These are phyloP conservation scores for Deroplatys truncata DNA, from an alignment of 2,888 invertebrate species.

Conservation along the genomic window DNA sequence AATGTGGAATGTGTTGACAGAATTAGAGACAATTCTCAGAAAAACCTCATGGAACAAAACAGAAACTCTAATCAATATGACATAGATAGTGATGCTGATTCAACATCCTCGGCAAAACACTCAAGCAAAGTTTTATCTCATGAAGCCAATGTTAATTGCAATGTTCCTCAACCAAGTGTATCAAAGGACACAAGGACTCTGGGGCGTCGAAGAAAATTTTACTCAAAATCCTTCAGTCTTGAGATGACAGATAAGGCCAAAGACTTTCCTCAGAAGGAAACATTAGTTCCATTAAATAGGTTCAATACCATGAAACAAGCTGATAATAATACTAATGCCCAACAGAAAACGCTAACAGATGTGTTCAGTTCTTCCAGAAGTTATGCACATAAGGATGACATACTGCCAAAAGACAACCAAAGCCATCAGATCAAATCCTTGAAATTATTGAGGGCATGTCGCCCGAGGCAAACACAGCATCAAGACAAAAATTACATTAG, in stretches of 20 bases:
- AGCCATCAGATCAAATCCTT: neutral
- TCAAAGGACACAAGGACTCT: neutral
- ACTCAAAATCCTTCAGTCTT: no score
- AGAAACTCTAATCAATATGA: no score
- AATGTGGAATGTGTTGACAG: neutral
- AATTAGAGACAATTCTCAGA: neutral
- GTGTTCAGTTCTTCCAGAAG: neutral
- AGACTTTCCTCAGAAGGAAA: neutral
- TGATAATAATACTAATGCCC: neutral
- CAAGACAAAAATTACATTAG: neutral
- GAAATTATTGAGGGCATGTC: neutral
- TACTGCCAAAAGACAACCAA: neutral
- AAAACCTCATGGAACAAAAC: no score
- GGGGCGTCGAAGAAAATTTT: neutral
- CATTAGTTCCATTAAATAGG: neutral
- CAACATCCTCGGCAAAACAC: no score
- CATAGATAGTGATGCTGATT: no score
- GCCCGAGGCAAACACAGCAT: neutral
- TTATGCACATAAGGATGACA: neutral
- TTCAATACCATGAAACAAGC: neutral
- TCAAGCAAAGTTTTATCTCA: neutral
- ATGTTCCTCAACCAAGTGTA: neutral
- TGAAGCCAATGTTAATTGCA: neutral
- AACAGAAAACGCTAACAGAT: neutral
- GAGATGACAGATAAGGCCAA: neutral